These are phyloP conservation scores for Rhysida immarginata DNA, from an alignment of 1,140 invertebrate species.

Conservation along the genomic window DNA sequence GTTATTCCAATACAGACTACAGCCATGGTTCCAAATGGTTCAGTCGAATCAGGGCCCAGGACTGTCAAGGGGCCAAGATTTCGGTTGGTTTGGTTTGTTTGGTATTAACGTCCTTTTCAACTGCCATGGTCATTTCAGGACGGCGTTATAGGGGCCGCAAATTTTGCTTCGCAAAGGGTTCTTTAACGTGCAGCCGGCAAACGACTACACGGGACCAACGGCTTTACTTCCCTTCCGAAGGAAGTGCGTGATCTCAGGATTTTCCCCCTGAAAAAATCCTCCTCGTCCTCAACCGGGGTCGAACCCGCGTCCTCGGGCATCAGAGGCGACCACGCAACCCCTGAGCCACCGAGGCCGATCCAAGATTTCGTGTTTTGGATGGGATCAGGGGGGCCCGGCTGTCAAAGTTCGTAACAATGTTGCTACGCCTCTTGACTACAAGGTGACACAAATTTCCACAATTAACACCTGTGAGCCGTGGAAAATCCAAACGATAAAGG, in stretches of 20 bases:
- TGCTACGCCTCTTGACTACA: not conserved
- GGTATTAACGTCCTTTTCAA: not conserved
- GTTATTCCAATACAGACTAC: too few species aligned
- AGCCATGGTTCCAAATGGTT: too few species aligned
- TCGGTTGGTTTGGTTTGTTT: not conserved
- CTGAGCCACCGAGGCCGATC: not conserved
- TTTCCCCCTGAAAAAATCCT: not conserved
- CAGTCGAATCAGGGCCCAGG: not conserved
- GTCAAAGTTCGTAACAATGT: not conserved
- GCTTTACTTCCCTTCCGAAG: too few species aligned
- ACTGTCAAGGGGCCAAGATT: not conserved
- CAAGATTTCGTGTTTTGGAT: not conserved
- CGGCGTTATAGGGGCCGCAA: not conserved
- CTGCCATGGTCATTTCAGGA: not conserved
- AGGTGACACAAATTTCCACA: not conserved
- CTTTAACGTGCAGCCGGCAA: not conserved
- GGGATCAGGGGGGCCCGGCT: not conserved
- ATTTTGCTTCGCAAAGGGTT: not conserved
- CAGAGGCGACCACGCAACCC: not conserved
- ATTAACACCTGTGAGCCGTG: not conserved
- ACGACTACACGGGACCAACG: too few species aligned
- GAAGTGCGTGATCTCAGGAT: not conserved
- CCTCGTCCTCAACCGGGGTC: not conserved
- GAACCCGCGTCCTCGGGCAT: not conserved
- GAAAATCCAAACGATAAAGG: not conserved